These are phyloP conservation scores for Neomonachus schauinslandi DNA, from an alignment of 2,113 vertebrate species.

Conservation along the genomic window DNA sequence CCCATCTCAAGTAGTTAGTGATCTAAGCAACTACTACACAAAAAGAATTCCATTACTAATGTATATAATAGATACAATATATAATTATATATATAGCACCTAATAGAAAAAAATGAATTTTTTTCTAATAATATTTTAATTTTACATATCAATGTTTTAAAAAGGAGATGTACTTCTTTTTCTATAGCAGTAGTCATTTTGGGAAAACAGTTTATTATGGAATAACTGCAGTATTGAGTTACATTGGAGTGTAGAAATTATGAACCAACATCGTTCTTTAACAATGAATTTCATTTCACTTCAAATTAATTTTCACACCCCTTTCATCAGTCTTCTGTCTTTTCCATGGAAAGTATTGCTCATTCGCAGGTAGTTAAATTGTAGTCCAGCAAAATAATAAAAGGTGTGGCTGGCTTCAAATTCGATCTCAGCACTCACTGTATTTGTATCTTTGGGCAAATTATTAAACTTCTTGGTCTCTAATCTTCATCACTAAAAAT, in stretches of 20 bases:
- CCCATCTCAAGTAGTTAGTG: not conserved
- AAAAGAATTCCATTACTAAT: not conserved
- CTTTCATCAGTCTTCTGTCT: constrained; percentile 10
- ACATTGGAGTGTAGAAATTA: not conserved
- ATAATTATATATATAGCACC: not conserved
- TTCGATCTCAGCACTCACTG: not conserved
- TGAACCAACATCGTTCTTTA: not conserved
- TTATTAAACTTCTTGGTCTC: not conserved
- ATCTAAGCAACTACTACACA: not conserved
- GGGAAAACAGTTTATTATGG: not conserved
- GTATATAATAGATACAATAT: not conserved
- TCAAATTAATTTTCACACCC: not conserved
- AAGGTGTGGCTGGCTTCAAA: not conserved
- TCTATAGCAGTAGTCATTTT: not conserved
- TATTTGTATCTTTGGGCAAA: constrained; percentile 32
- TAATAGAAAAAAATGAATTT: not conserved
- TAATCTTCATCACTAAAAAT: not conserved
- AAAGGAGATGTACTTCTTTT: not conserved
- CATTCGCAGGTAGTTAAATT: not conserved
- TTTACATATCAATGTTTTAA: not conserved
- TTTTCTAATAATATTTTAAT: not conserved
- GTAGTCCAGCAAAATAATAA: not conserved
- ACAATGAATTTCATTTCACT: not conserved
- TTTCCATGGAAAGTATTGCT: not conserved
- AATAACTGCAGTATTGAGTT: not conserved